phyloP scores from a whole-genome alignment of 2,888 invertebrate species.

The Dione juno region DNA sequence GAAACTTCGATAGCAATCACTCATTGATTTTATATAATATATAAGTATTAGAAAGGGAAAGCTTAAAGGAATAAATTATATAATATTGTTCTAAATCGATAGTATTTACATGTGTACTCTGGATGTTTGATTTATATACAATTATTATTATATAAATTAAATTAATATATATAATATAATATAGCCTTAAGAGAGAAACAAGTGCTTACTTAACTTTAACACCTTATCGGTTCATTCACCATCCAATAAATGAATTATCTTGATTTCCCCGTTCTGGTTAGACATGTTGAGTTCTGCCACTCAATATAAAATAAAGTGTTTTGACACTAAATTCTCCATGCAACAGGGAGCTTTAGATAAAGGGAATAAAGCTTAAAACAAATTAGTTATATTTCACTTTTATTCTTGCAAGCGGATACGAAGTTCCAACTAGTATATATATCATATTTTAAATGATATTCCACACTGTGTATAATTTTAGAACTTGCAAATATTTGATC shows the following conservation, averaged over 20 bases:
- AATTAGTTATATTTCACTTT: too few species aligned
- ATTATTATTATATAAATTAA: too few species aligned
- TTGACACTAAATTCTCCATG: not conserved
- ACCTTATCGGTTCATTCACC: too few species aligned
- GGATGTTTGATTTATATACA: too few species aligned
- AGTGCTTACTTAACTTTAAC: too few species aligned
- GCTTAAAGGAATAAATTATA: constrained; percentile 10
- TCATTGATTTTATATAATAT: constrained; percentile 7
- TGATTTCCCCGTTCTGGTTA: not conserved
- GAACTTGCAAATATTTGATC: constrained; percentile 32
- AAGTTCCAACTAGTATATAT: not conserved
- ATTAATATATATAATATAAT: too few species aligned
- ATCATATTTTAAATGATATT: constrained; percentile 13
- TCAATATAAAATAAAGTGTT: not conserved
- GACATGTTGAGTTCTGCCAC: too few species aligned
- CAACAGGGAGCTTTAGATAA: not conserved
- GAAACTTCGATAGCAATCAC: not conserved
- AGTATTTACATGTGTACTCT: too few species aligned
- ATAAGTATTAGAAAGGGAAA: constrained; percentile 32
- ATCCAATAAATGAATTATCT: not conserved
- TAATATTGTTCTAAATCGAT: not conserved
- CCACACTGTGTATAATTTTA: constrained; percentile 10
- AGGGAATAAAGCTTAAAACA: too few species aligned
- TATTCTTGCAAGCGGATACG: not conserved
- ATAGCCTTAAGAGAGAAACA: too few species aligned